Base-by-base conservation (phyloP, 2,888 invertebrate species). In the Sinelater perroti region DNA sequence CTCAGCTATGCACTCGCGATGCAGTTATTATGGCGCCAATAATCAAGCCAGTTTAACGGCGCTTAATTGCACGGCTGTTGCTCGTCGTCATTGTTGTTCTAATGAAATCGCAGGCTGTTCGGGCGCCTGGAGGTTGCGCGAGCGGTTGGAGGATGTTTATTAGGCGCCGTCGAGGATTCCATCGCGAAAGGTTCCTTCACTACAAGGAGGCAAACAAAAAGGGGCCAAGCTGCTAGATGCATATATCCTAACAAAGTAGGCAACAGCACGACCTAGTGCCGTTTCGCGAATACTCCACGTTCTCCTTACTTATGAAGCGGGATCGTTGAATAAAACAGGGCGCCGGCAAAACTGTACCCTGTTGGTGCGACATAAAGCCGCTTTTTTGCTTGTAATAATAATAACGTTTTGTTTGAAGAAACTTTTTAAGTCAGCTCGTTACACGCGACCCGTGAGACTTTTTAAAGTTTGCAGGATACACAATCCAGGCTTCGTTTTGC, bases 1-100 rank as follows among this genome's bases (percentile, higher is more conserved):
- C 61, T 28, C 5, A 28, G 36, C 46, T 51, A 56, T 61, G 60
- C 60, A 63, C 60, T 60, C 60, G 57, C 60, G 53, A 59, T 64
- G 67, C 69, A 69, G 68, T 69, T 69, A 69, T 70, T 69, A 67
- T 69, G 66, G 65, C 66, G 61, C 66, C 69, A 71, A 72, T 71
- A 71, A 72, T 69, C 71, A 70, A 71, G 71, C 67, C 70, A 70
- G 70, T 72, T 70, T 65, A 65, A 64, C 60, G 57, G 59, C 64
- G 62, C 68, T 67, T 70, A 70, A 70, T 70, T 70, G 65, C 64
- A 62, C 63, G 58, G 66, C 62, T 45, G 51, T 31, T 31, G 51
- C 20, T 53, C 20, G 18, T 30, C 28, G 21, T 40, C 44, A 33
- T 44, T 30, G 52, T 18, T 24, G 35, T 30, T 47, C 28, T 38